phyloP scores from a whole-genome alignment of 2,113 vertebrate genomes.

The Hyla sarda region DNA sequence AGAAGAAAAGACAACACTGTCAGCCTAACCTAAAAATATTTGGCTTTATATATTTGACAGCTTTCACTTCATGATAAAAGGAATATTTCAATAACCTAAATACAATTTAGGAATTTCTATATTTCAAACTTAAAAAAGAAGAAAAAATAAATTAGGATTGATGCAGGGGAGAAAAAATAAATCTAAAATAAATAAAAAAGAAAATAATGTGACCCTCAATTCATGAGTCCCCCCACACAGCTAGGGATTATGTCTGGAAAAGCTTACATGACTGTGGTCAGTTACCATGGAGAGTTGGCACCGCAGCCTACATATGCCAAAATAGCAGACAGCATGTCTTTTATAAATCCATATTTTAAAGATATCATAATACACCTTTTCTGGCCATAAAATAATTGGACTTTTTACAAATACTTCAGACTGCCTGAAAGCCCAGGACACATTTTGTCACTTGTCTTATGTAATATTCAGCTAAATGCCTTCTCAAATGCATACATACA shows the following conservation, averaged over 20 bases:
- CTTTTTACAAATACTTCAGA: not conserved
- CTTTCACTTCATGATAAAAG: not conserved
- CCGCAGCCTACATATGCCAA: constrained; percentile 12
- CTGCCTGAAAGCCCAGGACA: not conserved
- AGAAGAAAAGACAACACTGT: not conserved
- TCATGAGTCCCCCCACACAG: not conserved
- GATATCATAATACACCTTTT: constrained; percentile 21
- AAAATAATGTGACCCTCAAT: too few species aligned
- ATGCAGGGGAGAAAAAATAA: too few species aligned
- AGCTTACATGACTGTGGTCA: constrained; percentile 44
- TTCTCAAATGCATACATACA: not conserved
- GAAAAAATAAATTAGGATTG: not conserved
- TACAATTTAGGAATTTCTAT: not conserved
- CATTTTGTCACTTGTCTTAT: not conserved
- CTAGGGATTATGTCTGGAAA: constrained; percentile 14
- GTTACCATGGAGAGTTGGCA: constrained; percentile 47
- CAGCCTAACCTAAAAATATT: not conserved
- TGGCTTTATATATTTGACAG: not conserved
- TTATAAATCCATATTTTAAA: constrained; percentile 24
- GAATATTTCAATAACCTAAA: not conserved
- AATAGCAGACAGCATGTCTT: constrained; percentile 48
- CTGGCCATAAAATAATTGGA: not conserved
- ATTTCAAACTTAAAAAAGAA: too few species aligned
- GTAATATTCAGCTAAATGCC: too few species aligned
- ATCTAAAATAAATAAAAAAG: too few species aligned